Conservation (phyloP, 2,113 vertebrate species). For the Panurus biarmicus region DNA sequence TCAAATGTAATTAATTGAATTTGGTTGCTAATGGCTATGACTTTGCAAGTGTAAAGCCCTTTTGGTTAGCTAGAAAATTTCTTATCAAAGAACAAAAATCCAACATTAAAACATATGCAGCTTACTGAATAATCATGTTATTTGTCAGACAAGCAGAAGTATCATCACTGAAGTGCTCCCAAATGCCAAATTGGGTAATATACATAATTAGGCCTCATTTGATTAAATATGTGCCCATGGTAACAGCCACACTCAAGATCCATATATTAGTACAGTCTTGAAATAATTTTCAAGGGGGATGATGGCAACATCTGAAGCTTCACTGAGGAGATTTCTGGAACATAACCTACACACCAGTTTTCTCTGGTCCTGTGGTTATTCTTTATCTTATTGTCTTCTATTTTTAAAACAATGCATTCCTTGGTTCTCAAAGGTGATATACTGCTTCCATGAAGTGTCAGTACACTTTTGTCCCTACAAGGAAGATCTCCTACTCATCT, state of each 20-base stretch:
- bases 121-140: neutral
- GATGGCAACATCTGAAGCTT: neutral
- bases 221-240: constrained; percentile 43
- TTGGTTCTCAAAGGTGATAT: neutral
- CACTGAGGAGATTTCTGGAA: neutral
- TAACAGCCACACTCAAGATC: constrained; percentile 13
- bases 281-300: neutral
- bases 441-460: neutral
- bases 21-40: neutral
- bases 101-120: neutral
- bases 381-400: neutral
- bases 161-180: constrained; percentile 27
- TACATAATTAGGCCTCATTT: constrained; percentile 26
- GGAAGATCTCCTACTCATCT: neutral
- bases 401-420: neutral
- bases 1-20: constrained; percentile 16
- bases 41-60: neutral
- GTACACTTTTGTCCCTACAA: constrained; percentile 3
- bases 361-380: neutral
- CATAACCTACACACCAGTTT: neutral
- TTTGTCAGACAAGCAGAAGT: constrained; percentile 33
- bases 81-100: neutral
- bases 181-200: constrained; percentile 36
- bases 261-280: neutral
- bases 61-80: neutral